Evolutionary conservation across 2,113 vertebrate species (phyloP).

Genomic region (Felis chaus): DNA sequence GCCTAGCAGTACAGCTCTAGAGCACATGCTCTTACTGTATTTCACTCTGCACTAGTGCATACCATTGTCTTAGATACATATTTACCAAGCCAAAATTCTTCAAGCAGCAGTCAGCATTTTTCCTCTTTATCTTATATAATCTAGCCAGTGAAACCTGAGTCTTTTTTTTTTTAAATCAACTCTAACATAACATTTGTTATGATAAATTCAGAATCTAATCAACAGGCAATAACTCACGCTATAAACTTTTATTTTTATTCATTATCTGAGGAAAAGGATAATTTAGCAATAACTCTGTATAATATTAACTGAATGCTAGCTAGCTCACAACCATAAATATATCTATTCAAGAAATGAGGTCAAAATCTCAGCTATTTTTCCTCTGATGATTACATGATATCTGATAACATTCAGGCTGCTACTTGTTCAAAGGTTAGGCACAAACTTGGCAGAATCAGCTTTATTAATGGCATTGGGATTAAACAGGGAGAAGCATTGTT

Average conservation of each 20-base stretch:
- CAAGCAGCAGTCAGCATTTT: background rate
- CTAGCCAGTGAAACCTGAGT: background rate
- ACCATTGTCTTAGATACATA: background rate
- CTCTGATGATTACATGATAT: background rate
- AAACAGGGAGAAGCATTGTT: background rate
- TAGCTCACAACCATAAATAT: slow-evolving; percentile 21
- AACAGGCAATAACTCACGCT: background rate
- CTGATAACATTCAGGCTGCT: slow-evolving; percentile 14
- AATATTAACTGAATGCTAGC: background rate
- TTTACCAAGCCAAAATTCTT: background rate
- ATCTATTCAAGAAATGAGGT: slow-evolving; percentile 42
- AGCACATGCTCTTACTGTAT: background rate
- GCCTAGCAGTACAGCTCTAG: background rate
- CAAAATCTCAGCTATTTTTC: slow-evolving; percentile 20
- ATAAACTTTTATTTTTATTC: slow-evolving; percentile 32
- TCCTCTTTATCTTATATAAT: background rate
- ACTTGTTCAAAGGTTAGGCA: background rate
- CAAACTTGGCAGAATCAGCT: background rate
- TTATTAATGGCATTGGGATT: background rate
- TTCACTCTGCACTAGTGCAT: background rate
- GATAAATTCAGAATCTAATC: slow-evolving; percentile 14
- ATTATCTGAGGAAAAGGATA: slow-evolving; percentile 34
- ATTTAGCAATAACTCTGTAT: slow-evolving; percentile 40
- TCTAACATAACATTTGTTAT: background rate
- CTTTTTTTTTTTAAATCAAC: background rate